Conservation (phyloP, 2,113 vertebrate species). For the Grallaria varia region DNA sequence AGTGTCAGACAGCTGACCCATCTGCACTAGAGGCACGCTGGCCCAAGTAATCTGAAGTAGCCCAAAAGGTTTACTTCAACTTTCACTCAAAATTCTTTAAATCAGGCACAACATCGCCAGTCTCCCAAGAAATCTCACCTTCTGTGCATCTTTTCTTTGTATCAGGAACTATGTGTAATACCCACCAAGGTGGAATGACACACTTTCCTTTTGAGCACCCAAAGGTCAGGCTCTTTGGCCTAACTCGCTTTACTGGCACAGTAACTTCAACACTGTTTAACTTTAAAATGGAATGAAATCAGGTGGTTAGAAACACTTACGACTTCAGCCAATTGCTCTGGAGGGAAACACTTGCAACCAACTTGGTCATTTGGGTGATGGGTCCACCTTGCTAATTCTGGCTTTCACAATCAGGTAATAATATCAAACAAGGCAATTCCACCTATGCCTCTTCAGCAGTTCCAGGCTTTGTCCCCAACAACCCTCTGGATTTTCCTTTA, state of each 20-base stretch:
- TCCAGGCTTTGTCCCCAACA: neutral
- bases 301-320: neutral
- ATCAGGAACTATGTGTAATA: neutral
- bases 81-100: neutral
- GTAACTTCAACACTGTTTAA: neutral
- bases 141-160: neutral
- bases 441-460: neutral
- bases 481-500: neutral
- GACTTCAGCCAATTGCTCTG: neutral
- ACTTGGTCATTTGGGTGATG: neutral
- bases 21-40: neutral
- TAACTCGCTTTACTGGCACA: neutral
- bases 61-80: neutral
- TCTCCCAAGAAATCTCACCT: neutral
- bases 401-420: neutral
- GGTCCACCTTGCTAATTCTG: neutral
- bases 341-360: neutral
- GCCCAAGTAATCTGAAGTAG: neutral
- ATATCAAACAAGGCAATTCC: neutral
- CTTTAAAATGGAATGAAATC: neutral
- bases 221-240: neutral
- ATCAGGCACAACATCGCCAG: neutral
- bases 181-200: neutral
- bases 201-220: neutral
- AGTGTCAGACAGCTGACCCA: neutral